These are phyloP conservation scores for Morus bassanus DNA, from an alignment of 2,797 vertebrate species.

Conservation along the genomic window DNA sequence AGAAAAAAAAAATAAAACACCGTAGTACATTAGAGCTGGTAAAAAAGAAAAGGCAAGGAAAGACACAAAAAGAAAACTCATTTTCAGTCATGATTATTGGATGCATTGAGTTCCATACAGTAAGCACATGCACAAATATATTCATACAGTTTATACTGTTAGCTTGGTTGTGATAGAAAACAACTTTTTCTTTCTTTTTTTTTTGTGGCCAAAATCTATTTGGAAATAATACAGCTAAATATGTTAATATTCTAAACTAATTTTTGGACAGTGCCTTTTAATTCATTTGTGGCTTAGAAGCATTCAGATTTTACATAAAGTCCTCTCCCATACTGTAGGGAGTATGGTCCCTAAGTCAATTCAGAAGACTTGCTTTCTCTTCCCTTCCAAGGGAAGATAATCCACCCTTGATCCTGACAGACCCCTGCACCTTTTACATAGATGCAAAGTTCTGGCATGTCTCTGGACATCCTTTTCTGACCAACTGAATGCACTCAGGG, in stretches of 20 bases:
- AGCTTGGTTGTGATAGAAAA: background rate
- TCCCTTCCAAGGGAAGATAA: background rate
- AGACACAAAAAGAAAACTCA: background rate
- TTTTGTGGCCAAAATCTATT: background rate
- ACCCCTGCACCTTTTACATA: background rate
- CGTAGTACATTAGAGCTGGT: background rate
- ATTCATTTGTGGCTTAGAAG: background rate
- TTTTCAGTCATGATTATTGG: background rate
- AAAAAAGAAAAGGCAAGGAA: background rate
- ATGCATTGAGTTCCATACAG: background rate
- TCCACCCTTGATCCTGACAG: background rate
- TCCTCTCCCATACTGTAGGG: background rate
- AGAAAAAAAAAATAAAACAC: background rate
- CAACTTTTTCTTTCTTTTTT: too few species aligned
- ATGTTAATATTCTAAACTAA: background rate
- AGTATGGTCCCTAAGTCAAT: accelerated
- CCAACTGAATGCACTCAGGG: background rate
- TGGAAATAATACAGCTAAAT: background rate
- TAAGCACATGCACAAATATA: background rate
- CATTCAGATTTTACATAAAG: background rate
- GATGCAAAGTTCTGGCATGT: accelerated
- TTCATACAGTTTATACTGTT: background rate
- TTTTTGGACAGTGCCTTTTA: background rate
- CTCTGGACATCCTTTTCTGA: background rate
- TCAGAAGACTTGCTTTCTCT: background rate